A percentile compares a stretch with the other conserved stretches of the same genome.
phyloP scores from a whole-genome alignment of 2,888 invertebrate species.

The Xanthorhoe spadicearia region DNA sequence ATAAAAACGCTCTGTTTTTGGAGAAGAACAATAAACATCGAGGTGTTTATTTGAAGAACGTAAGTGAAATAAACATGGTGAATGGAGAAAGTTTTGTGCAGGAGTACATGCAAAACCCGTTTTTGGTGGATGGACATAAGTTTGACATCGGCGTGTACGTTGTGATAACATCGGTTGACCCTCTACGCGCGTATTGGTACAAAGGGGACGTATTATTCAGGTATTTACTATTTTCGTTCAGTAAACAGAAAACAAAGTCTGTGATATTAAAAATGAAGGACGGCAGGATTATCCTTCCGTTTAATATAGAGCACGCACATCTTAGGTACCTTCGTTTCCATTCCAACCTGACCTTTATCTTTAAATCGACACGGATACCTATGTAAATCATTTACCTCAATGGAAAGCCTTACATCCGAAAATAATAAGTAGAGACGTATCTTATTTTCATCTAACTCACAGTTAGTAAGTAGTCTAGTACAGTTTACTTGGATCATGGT shows the following conservation, averaged over 20 bases:
- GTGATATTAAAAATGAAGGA: neutral
- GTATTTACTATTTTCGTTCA: constrained; percentile 65
- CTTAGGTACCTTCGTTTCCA: neutral
- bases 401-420: too few species aligned
- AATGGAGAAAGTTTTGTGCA: constrained; percentile 93
- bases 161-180: constrained; percentile 95
- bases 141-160: constrained; percentile 99
- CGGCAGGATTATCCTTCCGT: neutral
- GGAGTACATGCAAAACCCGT: constrained; percentile 94
- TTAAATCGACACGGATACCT: too few species aligned
- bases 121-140: constrained; percentile 95
- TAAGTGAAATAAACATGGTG: constrained; percentile 88
- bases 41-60: constrained; percentile 90
- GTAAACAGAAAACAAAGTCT: constrained; percentile 3
- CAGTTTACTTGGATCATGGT: too few species aligned
- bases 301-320: neutral
- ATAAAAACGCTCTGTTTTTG: constrained; percentile 92
- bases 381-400: too few species aligned
- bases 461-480: too few species aligned
- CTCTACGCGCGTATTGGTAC: constrained; percentile 94
- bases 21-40: constrained; percentile 97
- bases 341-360: neutral
- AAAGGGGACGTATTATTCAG: constrained; percentile 95
- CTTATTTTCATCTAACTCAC: too few species aligned
- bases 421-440: too few species aligned